Conservation (phyloP, 2,797 vertebrate genomes). For the Sebastes matsubarae region DNA sequence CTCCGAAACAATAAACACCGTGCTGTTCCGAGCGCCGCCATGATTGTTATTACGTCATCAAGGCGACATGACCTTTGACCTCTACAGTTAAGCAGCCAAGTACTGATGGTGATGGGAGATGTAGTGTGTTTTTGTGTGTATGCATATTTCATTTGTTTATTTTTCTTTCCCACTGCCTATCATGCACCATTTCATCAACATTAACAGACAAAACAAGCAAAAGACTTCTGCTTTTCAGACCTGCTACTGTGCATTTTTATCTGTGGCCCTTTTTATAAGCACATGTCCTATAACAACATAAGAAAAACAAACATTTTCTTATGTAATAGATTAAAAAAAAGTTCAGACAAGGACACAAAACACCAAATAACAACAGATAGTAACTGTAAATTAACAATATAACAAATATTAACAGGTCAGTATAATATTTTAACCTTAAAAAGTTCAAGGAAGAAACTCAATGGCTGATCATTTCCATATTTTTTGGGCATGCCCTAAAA, state of each 20-base stretch:
- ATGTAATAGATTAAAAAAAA: neutral
- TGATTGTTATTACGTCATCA: conserved; percentile 58
- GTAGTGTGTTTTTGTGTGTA: conserved; percentile 34
- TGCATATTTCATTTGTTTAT: neutral
- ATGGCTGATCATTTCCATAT: too few relatives aligned
- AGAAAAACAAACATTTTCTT: neutral
- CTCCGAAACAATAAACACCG: conserved; percentile 58
- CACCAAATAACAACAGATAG: neutral
- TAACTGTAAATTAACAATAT: neutral
- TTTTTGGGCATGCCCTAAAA: too few relatives aligned
- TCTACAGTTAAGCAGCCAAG: fast-evolving
- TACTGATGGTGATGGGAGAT: conserved; percentile 69
- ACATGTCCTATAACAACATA: neutral
- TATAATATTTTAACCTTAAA: neutral
- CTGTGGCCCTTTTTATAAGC: neutral
- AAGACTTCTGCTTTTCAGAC: neutral
- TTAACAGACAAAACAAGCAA: neutral
- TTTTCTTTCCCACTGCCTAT: neutral
- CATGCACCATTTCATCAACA: neutral
- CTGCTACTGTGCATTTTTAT: neutral
- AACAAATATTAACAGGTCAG: neutral
- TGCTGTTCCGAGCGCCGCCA: conserved; percentile 74
- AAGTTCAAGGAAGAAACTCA: neutral
- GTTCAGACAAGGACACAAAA: neutral
- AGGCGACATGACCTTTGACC: conserved; percentile 37